Evolutionary conservation across 2,113 vertebrate species (phyloP).

Genomic region (Apeltes quadracus): DNA sequence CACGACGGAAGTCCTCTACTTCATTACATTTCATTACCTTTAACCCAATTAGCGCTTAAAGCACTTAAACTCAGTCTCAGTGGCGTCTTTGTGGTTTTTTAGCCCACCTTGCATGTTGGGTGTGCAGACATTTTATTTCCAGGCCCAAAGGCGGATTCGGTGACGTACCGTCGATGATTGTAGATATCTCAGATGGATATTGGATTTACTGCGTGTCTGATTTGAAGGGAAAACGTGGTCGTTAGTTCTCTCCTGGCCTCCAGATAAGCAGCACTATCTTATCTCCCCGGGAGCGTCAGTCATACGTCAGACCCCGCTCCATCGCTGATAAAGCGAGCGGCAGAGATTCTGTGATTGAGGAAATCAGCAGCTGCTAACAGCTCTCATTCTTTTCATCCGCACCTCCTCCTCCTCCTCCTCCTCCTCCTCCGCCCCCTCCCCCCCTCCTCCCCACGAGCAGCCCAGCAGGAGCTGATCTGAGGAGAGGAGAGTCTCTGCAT

Average conservation of each 20-base stretch:
- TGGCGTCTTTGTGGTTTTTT: background rate
- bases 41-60: constrained; percentile 22
- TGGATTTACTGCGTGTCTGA: background rate
- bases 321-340: constrained; percentile 51
- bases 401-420: constrained; percentile 37
- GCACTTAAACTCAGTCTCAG: background rate
- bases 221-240: background rate
- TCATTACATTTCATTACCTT: too few species aligned
- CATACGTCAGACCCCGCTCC: constrained; percentile 38
- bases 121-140: background rate
- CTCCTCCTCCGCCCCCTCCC: too few species aligned
- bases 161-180: background rate
- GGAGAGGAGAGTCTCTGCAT: constrained; percentile 8
- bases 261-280: constrained; percentile 17
- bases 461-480: constrained; percentile 58
- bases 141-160: background rate
- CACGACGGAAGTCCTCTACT: background rate
- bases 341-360: constrained; percentile 30
- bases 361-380: constrained; percentile 60
- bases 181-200: background rate
- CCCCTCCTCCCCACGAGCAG: constrained; percentile 59
- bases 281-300: constrained; percentile 33
- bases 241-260: background rate
- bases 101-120: background rate
- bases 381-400: constrained; percentile 41